Base-by-base conservation (phyloP, 2,113 vertebrate species). In the Brachypodius melanocephalos region DNA sequence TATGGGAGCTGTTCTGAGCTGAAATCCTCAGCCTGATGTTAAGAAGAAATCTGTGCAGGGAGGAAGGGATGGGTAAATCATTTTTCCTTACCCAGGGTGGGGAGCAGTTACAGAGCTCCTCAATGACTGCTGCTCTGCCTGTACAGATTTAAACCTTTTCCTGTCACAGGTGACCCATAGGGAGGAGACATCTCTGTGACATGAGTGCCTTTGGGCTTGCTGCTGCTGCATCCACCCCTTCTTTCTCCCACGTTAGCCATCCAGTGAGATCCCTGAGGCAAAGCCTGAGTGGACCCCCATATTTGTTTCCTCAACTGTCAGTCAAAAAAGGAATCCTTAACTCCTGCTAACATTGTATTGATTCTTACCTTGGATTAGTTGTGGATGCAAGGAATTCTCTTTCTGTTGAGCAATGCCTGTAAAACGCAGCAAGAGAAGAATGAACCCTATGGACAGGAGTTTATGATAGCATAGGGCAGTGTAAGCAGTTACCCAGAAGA, bases 161-260 rank as follows among this genome's bases (percentile, higher is more conserved):
- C 43, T 3, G 2, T 69, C 40, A 12, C 13, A 28, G 26, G 4
- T 54, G 18, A 49, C 16, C 6, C 40, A 34, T 34, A 38, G 26
- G 6, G 6, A 86, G 51, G 68, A 62, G 32, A 5, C 0, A 0
- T 34, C 32, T 66, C 36, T 38, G 14, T 24, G 51, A 4, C 36
- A 34, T 10, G 2, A 42, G 5, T 42, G 18, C 38, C 8, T 72
- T 62, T 20, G 46, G 40, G 12, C 14, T 88, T 65, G 28, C 28
- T 91, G 71, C 29, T 89, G 46, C 34, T 42, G 32, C 26, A 9
- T 46, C 17, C 26, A 34, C 24, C 29, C 73, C 34, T 76, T 36
- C 16, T 55, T 79, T 68, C n/a, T 69, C 26, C 45, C 3, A 4
- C 16, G 1, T 26, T 0, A 1, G 16, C 32, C 0, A 1, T 32